These are phyloP conservation scores for Eupithecia vulgata DNA, from an alignment of 2,888 invertebrate species.

Conservation along the genomic window DNA sequence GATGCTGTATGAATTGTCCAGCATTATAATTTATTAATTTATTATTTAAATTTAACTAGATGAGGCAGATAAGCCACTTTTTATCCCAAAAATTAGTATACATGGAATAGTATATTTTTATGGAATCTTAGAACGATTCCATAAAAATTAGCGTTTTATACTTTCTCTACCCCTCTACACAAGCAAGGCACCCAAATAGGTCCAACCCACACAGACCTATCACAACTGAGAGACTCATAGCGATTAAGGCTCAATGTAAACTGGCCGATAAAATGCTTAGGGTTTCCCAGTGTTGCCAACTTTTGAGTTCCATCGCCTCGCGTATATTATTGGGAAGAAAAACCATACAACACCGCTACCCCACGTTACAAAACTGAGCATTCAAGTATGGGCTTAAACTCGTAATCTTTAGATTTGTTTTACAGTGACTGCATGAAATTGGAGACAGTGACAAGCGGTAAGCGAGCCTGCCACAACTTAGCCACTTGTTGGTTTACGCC, in stretches of 20 bases:
- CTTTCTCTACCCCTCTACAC: not conserved
- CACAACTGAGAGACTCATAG: not conserved
- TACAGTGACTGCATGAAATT: not conserved
- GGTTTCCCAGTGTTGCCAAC: constrained; percentile 11
- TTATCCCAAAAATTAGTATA: too few species aligned
- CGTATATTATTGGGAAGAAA: not conserved
- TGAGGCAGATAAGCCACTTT: too few species aligned
- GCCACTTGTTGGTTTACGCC: not conserved
- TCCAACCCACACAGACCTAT: not conserved
- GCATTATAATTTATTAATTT: too few species aligned
- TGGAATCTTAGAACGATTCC: too few species aligned
- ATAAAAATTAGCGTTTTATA: too few species aligned
- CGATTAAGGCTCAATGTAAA: constrained; percentile 36
- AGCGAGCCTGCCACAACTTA: not conserved
- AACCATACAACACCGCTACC: too few species aligned
- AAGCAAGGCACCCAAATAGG: not conserved
- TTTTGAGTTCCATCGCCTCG: not conserved
- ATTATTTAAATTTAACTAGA: too few species aligned
- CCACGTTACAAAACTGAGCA: not conserved
- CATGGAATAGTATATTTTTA: too few species aligned
- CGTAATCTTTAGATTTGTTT: not conserved
- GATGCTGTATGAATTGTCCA: too few species aligned
- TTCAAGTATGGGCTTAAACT: not conserved
- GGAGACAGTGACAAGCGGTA: not conserved
- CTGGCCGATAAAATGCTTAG: constrained; percentile 61